Evolutionary conservation across 2,888 invertebrate species (phyloP), one percentile per base, ranked within the genome.

Genomic region (Hirtodrosophila cameraria): DNA sequence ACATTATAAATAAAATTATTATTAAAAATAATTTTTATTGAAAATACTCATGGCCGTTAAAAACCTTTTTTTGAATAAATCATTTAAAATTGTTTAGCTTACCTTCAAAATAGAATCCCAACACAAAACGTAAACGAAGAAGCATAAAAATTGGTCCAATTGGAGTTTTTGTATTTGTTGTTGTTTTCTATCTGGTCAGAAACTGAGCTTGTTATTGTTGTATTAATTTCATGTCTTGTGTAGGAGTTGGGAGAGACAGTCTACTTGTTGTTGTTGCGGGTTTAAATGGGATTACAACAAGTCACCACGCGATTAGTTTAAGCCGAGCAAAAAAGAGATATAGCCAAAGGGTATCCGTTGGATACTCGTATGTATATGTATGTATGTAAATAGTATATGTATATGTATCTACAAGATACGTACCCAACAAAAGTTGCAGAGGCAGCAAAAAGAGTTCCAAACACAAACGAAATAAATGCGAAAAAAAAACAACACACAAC

Each of bases 391-490:
- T n/a, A n/a, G n/a, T n/a, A n/a, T n/a, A n/a, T 39, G 69, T 42
- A 67, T 43, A 28, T 20, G 23, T 33, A n/a, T 9, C 27, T 36
- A 45, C 30, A 8, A 48, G 11, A 11, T 30, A 50, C 6, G 39
- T n/a, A 20, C 13, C 35, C 30, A 11, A 7, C 23, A 42, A 67
- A 62, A 63, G 63, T 48, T 74, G 74, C 80, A 74, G 68, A 76
- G 80, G 52, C 76, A 82, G 71, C 67, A 55, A 68, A 64, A 61
- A 68, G 58, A 61, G 18, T 62, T 58, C 55, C 65, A 77, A 78
- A 75, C 75, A 64, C 77, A 54, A 83, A 83, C 64, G 80, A 79
- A 80, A 75, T 80, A 76, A 70, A 70, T 82, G 70, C 78, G 76
- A 75, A 82, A 76, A 64, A 72, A 71, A 54, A 61, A 11, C 23